Conservation (phyloP, 2,888 invertebrate species). For the Dryocosmus kuriphilus region DNA sequence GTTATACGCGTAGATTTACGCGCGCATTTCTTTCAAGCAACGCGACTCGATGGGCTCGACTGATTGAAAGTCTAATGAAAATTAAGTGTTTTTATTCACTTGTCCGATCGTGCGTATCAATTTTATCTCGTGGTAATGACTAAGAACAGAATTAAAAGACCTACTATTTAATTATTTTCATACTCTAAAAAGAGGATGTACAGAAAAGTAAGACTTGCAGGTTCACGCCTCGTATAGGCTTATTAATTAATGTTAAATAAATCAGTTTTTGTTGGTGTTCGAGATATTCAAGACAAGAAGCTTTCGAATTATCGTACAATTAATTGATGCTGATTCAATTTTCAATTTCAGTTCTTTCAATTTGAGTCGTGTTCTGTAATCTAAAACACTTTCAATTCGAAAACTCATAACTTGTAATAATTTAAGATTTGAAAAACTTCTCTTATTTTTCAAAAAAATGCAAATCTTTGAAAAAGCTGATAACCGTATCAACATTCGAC, state of each 20-base stretch:
- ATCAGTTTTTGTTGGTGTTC: not conserved
- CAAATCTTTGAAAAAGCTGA: no score
- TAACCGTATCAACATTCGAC: no score
- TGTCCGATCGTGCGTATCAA: slow-evolving; percentile 34
- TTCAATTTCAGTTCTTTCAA: not conserved
- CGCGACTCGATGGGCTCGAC: not conserved
- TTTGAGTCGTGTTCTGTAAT: no score
- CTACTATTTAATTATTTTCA: slow-evolving; percentile 26
- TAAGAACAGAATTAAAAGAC: slow-evolving; percentile 31
- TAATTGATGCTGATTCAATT: not conserved
- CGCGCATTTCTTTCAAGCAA: slow-evolving; percentile 20
- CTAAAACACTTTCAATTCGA: no score
- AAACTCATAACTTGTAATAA: no score
- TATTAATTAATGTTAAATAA: slow-evolving; percentile 18
- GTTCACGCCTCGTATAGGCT: not conserved
- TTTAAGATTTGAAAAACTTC: no score
- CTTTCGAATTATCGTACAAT: not conserved
- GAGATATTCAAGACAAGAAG: not conserved
- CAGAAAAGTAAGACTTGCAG: not conserved
- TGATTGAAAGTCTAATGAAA: slow-evolving; percentile 33
- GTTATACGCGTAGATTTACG: slow-evolving; percentile 29
- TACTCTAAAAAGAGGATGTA: slow-evolving; percentile 5
- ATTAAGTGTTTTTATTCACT: slow-evolving; percentile 38
- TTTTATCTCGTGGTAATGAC: slow-evolving; percentile 33
- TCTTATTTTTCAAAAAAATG: no score